Evolutionary conservation across 1,140 invertebrate species (phyloP), one percentile per base, ranked within the genome.

Genomic region (Brachionus paranguensis): DNA sequence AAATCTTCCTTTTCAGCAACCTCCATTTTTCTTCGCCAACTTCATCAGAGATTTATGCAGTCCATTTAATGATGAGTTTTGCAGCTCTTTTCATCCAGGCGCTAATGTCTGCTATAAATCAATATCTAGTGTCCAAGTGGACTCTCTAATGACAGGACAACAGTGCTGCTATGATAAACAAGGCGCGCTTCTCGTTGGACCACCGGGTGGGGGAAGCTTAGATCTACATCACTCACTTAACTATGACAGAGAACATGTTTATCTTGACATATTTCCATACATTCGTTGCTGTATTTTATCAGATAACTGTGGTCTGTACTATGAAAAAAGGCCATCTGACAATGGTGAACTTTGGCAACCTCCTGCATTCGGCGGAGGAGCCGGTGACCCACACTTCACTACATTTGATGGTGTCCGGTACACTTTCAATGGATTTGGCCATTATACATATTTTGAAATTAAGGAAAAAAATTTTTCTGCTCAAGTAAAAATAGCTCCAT

Each of bases 371-470:
- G 65, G 27, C 27, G 65, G 65, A 4, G 65, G 65, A 29, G 33
- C 65, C 10, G 86, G 86, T 41, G 86, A 86, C 55, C 86, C 86
- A 5, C 86, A 86, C 74, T 78, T 86, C 7, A 78, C 74, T 14
- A 85, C 86, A 6, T 70, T 85, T 12, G 86, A 86, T 74, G 85
- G 85, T 14, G 50, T 84, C 3, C 17, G 24, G 0, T 86, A 85
- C 53, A 86, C 86, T 50, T 86, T 86, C 33, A 86, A 86, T 78
- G 86, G 86, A 43, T 84, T 53, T 50, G 86, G 86, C n/a, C 85
- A 86, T 45, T 86, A 72, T 45, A 85, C 55, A 3, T 60, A 85
- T 76, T 76, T 76, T 24, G n/a, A 41, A 7, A 17, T 85, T 2
- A 55, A 45, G 2, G 29, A 53, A 12, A 29, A 20, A 11, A 81